Percentiles rank a stretch among this genome's conserved stretches.
Conservation (phyloP, 2,888 invertebrate genomes). For the Aelia acuminata region DNA sequence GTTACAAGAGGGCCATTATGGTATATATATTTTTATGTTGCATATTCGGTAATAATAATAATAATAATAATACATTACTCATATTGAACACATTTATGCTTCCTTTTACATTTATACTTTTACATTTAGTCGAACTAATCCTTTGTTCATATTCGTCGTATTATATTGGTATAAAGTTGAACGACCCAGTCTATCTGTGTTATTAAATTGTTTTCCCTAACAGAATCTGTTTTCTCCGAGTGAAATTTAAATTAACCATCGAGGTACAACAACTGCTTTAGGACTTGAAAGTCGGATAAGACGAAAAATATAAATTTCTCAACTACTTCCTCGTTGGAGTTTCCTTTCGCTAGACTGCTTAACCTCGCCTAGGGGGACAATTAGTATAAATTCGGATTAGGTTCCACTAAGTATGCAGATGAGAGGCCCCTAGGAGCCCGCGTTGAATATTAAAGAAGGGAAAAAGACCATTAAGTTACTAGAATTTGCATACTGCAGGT, state of each 20-base stretch:
- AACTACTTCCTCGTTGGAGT: background rate
- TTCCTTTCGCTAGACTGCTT: slow-evolving; percentile 34
- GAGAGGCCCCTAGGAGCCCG: background rate
- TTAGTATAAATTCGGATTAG: slow-evolving; percentile 46
- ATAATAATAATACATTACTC: too few relatives aligned
- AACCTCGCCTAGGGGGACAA: slow-evolving; percentile 32
- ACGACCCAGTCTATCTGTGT: background rate
- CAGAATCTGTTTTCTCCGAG: background rate
- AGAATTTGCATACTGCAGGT: slow-evolving; percentile 51
- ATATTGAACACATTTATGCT: too few relatives aligned
- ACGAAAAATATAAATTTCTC: slow-evolving; percentile 4
- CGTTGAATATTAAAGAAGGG: slow-evolving; percentile 37
- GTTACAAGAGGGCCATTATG: too few relatives aligned
- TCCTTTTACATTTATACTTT: too few relatives aligned
- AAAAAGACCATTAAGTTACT: slow-evolving; percentile 40
- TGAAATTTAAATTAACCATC: background rate
- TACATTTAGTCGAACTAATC: too few relatives aligned
- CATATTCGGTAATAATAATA: too few relatives aligned
- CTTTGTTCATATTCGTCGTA: background rate
- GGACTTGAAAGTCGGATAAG: background rate
- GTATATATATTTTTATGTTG: too few relatives aligned
- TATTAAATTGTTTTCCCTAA: background rate
- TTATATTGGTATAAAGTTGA: background rate
- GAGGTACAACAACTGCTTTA: background rate
- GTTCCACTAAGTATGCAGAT: slow-evolving; percentile 27